These are phyloP conservation scores for Eulemur macaco DNA, from an alignment of 2,113 vertebrate genomes.

Conservation along the genomic window DNA sequence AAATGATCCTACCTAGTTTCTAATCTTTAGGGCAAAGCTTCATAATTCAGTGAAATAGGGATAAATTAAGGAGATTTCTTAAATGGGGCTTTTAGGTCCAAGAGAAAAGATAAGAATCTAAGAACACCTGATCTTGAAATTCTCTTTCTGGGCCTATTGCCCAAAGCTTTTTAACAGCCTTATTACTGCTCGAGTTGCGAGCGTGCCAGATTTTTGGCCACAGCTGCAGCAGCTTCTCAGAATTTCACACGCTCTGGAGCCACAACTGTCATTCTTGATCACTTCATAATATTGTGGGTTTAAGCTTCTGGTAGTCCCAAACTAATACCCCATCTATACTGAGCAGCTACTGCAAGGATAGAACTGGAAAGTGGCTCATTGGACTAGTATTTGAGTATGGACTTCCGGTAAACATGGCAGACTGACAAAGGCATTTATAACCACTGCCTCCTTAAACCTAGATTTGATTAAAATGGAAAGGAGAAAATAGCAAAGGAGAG, in stretches of 20 bases:
- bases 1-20: background rate
- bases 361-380: background rate
- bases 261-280: background rate
- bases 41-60: background rate
- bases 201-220: background rate
- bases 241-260: background rate
- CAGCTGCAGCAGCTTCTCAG: background rate
- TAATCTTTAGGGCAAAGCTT: background rate
- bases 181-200: background rate
- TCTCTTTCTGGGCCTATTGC: background rate
- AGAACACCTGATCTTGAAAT: background rate
- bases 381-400: background rate
- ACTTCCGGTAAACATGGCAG: background rate
- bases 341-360: background rate
- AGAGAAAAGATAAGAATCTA: background rate
- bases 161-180: background rate
- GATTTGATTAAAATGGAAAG: background rate
- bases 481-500: background rate
- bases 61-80: slow-evolving; percentile 10
- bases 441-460: background rate
- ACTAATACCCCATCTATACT: background rate
- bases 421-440: background rate
- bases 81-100: background rate
- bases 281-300: background rate
- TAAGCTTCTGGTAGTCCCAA: background rate